Evolutionary conservation across 2,797 vertebrate species (phyloP).

Genomic region (Adrianichthys oophorus): DNA sequence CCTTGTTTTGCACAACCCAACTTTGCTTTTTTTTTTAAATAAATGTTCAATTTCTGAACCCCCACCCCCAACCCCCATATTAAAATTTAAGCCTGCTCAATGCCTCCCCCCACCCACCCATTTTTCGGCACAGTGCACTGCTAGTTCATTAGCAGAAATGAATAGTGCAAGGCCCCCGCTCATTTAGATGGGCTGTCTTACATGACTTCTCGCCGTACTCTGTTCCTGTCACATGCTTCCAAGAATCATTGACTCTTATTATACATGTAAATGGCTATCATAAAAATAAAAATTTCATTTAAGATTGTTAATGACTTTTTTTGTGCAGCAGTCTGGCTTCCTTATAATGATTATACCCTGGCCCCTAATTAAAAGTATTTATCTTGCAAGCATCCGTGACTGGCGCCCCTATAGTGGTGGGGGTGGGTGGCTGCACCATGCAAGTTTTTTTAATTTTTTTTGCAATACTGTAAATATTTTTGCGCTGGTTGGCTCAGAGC

Average conservation of each 20-base stretch:
- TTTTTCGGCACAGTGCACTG: slow-evolving; percentile 82
- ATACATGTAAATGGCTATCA: slow-evolving; percentile 99
- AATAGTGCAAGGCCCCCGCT: slow-evolving; percentile 91
- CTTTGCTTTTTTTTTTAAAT: slow-evolving; percentile 46
- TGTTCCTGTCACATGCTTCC: slow-evolving; percentile 99
- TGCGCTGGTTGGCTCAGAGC: slow-evolving; percentile 47
- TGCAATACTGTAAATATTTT: slow-evolving; percentile 56
- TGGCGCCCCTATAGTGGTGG: slow-evolving; percentile 79
- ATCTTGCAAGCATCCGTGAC: slow-evolving; percentile 99
- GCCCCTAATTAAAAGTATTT: slow-evolving; percentile 99
- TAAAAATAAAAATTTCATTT: slow-evolving; percentile 99
- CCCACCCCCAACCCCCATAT: slow-evolving; percentile 76
- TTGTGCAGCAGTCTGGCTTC: slow-evolving; percentile 96
- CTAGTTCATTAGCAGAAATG: slow-evolving; percentile 99
- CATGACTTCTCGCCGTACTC: slow-evolving; percentile 97
- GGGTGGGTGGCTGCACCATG: neutral
- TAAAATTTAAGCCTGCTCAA: slow-evolving; percentile 96
- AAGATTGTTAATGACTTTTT: slow-evolving; percentile 99
- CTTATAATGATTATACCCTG: slow-evolving; percentile 99
- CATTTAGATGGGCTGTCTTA: slow-evolving; percentile 99
- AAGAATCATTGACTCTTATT: slow-evolving; percentile 99
- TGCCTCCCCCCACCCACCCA: slow-evolving; percentile 65
- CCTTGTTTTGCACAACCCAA: slow-evolving; percentile 61
- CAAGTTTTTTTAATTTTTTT: neutral
- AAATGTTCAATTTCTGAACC: slow-evolving; percentile 74